Evolutionary conservation across 2,888 invertebrate species (phyloP), one percentile per base, ranked within the genome.

Genomic region (Coleophora flavipennella): DNA sequence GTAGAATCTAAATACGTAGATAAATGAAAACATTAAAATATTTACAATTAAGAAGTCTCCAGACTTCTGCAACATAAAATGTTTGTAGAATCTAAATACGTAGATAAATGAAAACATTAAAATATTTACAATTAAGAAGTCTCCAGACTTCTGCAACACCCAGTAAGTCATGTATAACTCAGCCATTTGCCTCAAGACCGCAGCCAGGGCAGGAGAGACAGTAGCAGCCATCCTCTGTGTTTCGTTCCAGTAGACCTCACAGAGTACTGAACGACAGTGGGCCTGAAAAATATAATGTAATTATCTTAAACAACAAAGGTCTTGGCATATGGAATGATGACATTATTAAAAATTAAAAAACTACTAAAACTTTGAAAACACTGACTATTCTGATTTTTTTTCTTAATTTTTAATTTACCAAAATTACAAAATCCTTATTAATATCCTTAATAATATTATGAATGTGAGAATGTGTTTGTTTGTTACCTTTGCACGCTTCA

Each of bases 201-300:
- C 63, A 8, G 78, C 86, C 26, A 95, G 64, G 11, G 84, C 78
- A 0, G 83, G 73, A 0, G 94, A 92, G 1, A 90, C 69, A 1
- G 73, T 58, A 0, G 62, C 59, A 1, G 83, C 65, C 2, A 86
- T 49, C 0, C 70, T 69, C 44, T 69, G 60, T n/a, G 90, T 80
- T 45, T 88, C 86, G 12, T 84, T 86, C 55, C 88, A 86, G 45
- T 91, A 94, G 2, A 89, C 89, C 43, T 89, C 86, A 6, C 94
- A 89, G n/a, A 96, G 68, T 54, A 95, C 92, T n/a, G 90, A 89
- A 33, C 95, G 89, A 52, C 93, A 92, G 62, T 97, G 96, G 6
- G 94, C 90, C 90, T 93, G 80, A 1, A 89, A 87, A 35, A 45
- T n/a, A n/a, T n/a, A n/a, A n/a, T n/a, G n/a, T n/a, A n/a, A n/a